A percentile compares a stretch with the other conserved stretches of the same genome.
phyloP scores from a whole-genome alignment of 2,113 vertebrate genomes.

The human region DNA sequence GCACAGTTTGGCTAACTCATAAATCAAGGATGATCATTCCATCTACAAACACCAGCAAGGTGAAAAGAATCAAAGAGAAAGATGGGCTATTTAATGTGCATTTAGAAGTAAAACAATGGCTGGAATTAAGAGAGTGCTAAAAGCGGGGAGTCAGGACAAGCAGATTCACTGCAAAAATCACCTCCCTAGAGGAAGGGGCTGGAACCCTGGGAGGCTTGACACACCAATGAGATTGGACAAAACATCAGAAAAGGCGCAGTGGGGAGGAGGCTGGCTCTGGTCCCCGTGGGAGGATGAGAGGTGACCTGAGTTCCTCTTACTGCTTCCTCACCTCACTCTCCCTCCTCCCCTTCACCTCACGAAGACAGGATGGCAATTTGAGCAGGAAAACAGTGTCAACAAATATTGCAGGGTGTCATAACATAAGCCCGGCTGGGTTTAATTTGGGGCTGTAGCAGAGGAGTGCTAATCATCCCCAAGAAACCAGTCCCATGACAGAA shows the following conservation, averaged over 20 bases:
- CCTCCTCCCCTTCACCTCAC: not conserved
- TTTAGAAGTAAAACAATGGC: conserved; percentile 43
- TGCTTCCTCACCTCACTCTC: not conserved
- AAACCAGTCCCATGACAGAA: conserved; percentile 60
- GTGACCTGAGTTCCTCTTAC: not conserved
- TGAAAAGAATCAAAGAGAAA: conserved; percentile 28
- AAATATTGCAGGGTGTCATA: not conserved
- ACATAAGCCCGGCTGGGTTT: not conserved
- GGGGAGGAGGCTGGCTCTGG: not conserved
- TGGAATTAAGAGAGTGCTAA: not conserved
- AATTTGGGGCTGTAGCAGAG: conserved; percentile 1
- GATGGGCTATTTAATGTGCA: conserved; percentile 22
- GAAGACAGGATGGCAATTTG: not conserved
- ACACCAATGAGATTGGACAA: not conserved
- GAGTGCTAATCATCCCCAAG: conserved; percentile 57
- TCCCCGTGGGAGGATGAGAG: not conserved
- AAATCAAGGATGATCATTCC: conserved; percentile 64
- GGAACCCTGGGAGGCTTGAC: not conserved
- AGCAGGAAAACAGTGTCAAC: not conserved
- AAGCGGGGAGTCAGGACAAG: conserved; percentile 8
- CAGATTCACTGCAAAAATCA: not conserved
- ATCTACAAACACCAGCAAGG: conserved; percentile 56
- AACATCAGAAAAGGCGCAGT: fast-evolving
- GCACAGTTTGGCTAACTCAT: conserved; percentile 57
- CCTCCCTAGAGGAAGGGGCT: not conserved